These are phyloP conservation scores for Galerucella calmariensis DNA, from an alignment of 2,888 invertebrate species.

Conservation along the genomic window DNA sequence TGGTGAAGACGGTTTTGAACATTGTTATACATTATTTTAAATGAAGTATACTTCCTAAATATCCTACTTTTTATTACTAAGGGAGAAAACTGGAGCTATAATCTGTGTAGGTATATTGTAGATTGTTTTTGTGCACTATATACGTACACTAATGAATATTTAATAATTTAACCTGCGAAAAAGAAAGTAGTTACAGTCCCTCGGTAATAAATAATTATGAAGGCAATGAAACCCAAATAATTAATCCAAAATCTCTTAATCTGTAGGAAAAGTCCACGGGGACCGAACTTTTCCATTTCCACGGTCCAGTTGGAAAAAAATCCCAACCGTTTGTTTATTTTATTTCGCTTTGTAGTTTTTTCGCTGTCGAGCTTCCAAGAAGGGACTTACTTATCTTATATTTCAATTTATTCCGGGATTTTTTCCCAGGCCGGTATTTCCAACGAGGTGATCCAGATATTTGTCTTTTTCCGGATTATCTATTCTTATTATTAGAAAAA, in stretches of 20 bases:
- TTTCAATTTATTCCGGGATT: neutral
- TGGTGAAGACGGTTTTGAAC: too few relatives aligned
- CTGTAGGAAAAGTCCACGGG: neutral
- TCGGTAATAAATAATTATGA: neutral
- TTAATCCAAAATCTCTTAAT: neutral
- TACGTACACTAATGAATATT: neutral
- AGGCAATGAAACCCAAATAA: neutral
- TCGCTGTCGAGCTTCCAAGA: neutral
- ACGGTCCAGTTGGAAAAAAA: neutral
- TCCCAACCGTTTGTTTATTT: neutral
- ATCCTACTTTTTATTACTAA: too few relatives aligned
- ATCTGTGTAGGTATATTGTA: too few relatives aligned
- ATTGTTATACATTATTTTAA: too few relatives aligned
- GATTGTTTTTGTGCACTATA: too few relatives aligned
- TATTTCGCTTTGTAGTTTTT: neutral
- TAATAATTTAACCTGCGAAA: neutral
- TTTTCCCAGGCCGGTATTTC: neutral
- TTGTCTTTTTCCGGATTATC: neutral
- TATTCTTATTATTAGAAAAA: neutral
- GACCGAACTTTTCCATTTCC: neutral
- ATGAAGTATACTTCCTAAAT: too few relatives aligned
- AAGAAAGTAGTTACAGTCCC: neutral
- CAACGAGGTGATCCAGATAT: neutral
- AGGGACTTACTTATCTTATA: neutral
- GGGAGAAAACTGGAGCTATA: too few relatives aligned